These are phyloP conservation scores for Idaea biselata DNA, from an alignment of 2,888 invertebrate species.

Conservation along the genomic window DNA sequence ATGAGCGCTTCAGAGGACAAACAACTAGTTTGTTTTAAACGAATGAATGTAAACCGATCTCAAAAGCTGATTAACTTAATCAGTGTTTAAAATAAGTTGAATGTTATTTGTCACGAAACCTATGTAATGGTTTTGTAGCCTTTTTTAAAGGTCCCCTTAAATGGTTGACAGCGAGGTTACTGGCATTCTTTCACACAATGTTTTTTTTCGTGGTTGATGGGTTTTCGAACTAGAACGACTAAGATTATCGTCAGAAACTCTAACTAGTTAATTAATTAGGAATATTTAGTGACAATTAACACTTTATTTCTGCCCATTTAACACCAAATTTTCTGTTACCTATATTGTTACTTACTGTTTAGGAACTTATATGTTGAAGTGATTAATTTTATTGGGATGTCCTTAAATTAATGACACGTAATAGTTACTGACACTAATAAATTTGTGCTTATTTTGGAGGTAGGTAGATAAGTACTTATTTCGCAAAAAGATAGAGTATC, in stretches of 20 bases:
- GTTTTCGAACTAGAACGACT: too few species aligned
- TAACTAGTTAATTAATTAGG: too few species aligned
- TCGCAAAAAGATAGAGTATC: background rate
- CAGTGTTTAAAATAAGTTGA: background rate
- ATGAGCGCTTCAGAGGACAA: background rate
- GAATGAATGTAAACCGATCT: background rate
- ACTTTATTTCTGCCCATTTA: too few species aligned
- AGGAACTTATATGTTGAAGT: too few species aligned
- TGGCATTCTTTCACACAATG: too few species aligned
- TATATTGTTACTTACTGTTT: too few species aligned
- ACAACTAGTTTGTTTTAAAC: background rate
- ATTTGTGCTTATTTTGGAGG: background rate
- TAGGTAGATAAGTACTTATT: slow-evolving; percentile 3
- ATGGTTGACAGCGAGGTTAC: too few species aligned
- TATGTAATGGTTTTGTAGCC: background rate
- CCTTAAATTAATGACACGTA: background rate
- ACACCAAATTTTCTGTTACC: too few species aligned
- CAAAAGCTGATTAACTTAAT: background rate
- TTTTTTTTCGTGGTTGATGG: too few species aligned
- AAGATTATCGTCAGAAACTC: too few species aligned
- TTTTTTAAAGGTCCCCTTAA: too few species aligned
- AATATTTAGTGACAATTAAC: too few species aligned
- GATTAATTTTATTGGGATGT: background rate
- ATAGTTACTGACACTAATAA: background rate
- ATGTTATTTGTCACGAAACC: background rate